Evolutionary conservation across 2,113 vertebrate species (phyloP), one percentile per base, ranked within the genome.

Genomic region (Bolborhynchus lineola): DNA sequence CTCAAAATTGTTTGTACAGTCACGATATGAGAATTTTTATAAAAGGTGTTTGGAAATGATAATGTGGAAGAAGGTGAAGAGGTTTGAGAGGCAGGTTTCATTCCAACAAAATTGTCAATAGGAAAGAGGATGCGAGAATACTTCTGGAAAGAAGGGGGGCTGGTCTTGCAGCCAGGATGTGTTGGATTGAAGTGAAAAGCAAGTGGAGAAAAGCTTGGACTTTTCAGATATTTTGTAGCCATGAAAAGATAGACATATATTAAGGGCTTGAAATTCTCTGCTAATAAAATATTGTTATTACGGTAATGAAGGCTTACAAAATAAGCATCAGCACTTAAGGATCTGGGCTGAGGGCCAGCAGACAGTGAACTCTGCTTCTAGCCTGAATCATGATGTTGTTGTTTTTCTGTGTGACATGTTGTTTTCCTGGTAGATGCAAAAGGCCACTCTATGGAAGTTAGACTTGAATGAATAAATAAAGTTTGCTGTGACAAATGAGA

Each of bases 331-430:
- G 23, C 60, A 31, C 50, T 64, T 83, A 21, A n/a, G 44, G 64
- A 41, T 71, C 88, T 81, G 88, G 90, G 77, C 86, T 69, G 88
- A 92, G 33, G 72, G 65, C 92, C 93, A 96, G 80, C 60, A 79
- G 76, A 37, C 44, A 68, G 47, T 57, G 90, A 96, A 44, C 88
- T 88, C 52, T 37, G 69, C 62, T 79, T 57, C 60, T 35, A 47
- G 72, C 5, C 13, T 59, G 90, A 86, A 68, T 82, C 55, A 41
- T 0, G 0, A 5, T 42, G 57, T 7, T 90, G 81, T 37, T 86
- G 52, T 87, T 88, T 87, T 82, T 78, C 69, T 65, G 55, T 64
- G 69, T 64, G 65, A 75, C 69, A 78, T 0, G 15, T 55, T 85
- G 70, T 88, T 95, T 93, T 81, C 62, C 60, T 86, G 83, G 52